Conservation (phyloP, 2,888 invertebrate species). For the Nasonia oneida region DNA sequence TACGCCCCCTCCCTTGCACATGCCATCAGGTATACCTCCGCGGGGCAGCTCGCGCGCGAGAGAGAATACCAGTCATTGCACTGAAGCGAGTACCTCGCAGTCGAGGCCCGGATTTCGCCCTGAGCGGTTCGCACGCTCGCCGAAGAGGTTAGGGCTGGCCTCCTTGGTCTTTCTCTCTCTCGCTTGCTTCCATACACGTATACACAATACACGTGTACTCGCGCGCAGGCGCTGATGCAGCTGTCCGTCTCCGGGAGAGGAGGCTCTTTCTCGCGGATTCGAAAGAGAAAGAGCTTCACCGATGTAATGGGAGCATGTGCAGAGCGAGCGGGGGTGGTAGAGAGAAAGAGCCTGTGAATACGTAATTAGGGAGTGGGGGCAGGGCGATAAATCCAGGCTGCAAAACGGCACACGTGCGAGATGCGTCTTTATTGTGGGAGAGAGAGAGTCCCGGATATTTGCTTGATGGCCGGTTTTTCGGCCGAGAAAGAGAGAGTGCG, state of each 20-base stretch:
- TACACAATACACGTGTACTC: neutral
- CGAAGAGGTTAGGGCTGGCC: constrained; percentile 39
- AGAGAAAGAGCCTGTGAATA: constrained; percentile 40
- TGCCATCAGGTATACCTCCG: neutral
- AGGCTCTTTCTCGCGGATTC: neutral
- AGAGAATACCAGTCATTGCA: constrained; percentile 56
- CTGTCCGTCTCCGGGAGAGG: constrained; percentile 10
- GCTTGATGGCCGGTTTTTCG: neutral
- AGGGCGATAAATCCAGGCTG: constrained; percentile 26
- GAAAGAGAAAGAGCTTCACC: constrained; percentile 13
- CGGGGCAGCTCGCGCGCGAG: constrained; percentile 27
- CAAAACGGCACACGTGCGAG: neutral
- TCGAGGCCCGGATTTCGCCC: constrained; percentile 46
- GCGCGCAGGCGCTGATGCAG: constrained; percentile 1
- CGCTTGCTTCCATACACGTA: neutral
- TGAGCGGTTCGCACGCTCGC: constrained; percentile 59
- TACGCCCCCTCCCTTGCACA: neutral
- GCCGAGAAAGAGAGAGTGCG: neutral
- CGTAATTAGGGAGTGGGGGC: constrained; percentile 41
- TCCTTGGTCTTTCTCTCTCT: constrained; percentile 14
- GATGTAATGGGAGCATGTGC: constrained; percentile 3
- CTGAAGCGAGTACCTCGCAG: constrained; percentile 6
- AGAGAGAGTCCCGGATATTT: neutral
- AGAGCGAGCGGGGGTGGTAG: constrained; percentile 21
- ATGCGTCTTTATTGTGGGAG: constrained; percentile 3